phyloP scores from a whole-genome alignment of 2,113 vertebrate genomes.

The Nothobranchius kuhntae region DNA sequence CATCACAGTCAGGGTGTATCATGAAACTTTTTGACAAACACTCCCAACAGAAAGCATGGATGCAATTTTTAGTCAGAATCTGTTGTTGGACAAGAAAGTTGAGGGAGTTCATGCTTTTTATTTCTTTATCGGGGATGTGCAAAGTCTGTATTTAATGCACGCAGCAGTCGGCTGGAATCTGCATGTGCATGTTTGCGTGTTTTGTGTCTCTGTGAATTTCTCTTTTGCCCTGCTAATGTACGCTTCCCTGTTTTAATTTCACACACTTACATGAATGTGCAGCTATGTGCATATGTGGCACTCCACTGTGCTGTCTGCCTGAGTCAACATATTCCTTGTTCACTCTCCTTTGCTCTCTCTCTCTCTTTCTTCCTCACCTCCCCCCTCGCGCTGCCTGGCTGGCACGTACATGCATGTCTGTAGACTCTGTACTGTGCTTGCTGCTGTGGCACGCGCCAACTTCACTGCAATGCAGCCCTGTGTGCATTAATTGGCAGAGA shows the following conservation, averaged over 20 bases:
- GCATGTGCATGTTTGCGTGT: slow-evolving; percentile 4
- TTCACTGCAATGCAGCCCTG: slow-evolving; percentile 84
- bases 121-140: slow-evolving; percentile 65
- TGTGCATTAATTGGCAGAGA: slow-evolving; percentile 81
- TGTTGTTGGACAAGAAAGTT: slow-evolving; percentile 46
- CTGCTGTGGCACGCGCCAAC: slow-evolving; percentile 72
- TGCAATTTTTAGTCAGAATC: slow-evolving; percentile 24
- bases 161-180: slow-evolving; percentile 36
- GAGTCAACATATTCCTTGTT: slow-evolving; percentile 76
- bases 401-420: slow-evolving; percentile 81
- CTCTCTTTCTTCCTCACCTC: slow-evolving; percentile 7
- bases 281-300: slow-evolving; percentile 47
- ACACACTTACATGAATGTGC: slow-evolving; percentile 36
- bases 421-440: slow-evolving; percentile 75
- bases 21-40: slow-evolving; percentile 59
- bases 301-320: slow-evolving; percentile 63
- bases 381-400: slow-evolving; percentile 58
- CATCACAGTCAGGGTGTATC: slow-evolving; percentile 47
- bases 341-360: slow-evolving; percentile 59
- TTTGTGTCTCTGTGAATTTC: background rate
- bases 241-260: slow-evolving; percentile 21
- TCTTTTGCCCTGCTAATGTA: background rate
- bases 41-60: slow-evolving; percentile 38
- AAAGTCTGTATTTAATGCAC: slow-evolving; percentile 73
- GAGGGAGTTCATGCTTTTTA: slow-evolving; percentile 54